A percentile compares a stretch with the other conserved stretches of the same genome.
These are phyloP conservation scores for Hemicrepidius hirtus DNA, from an alignment of 2,888 invertebrate genomes.

Conservation along the genomic window DNA sequence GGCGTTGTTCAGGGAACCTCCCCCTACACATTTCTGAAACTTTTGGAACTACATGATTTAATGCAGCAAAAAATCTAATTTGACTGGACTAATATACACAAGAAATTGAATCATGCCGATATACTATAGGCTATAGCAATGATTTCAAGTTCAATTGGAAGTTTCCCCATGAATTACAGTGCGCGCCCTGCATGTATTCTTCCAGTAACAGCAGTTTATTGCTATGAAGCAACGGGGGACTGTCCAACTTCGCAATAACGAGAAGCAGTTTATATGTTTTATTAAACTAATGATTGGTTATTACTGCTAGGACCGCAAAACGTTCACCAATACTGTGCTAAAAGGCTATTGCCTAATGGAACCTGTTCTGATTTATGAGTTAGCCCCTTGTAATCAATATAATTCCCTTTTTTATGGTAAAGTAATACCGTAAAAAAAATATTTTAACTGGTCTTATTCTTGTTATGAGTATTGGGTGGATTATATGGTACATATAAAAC, in stretches of 20 bases:
- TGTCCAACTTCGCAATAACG: constrained; percentile 49
- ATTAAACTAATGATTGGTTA: constrained; percentile 56
- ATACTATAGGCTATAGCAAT: too few relatives aligned
- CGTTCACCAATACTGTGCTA: constrained; percentile 30
- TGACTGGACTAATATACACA: too few relatives aligned
- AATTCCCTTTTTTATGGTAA: constrained; percentile 15
- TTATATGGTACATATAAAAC: too few relatives aligned
- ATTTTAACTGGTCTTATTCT: neutral
- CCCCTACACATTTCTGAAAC: too few relatives aligned
- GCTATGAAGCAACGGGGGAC: constrained; percentile 45
- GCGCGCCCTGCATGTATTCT: constrained; percentile 40
- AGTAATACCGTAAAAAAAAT: neutral
- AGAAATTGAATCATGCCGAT: constrained; percentile 10
- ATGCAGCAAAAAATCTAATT: too few relatives aligned
- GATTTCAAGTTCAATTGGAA: constrained; percentile 34
- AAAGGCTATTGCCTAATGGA: constrained; percentile 41
- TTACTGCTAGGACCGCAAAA: constrained; percentile 47
- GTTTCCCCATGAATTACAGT: constrained; percentile 40
- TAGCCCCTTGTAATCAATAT: constrained; percentile 21
- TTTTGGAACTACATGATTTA: too few relatives aligned
- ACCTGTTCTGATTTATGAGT: constrained; percentile 39
- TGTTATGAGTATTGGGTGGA: too few relatives aligned
- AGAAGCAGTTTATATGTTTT: constrained; percentile 54
- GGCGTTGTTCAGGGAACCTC: too few relatives aligned
- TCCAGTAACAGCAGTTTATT: constrained; percentile 46